Evolutionary conservation across 2,113 vertebrate species (phyloP).

Genomic region (Nyctereutes procyonoides): DNA sequence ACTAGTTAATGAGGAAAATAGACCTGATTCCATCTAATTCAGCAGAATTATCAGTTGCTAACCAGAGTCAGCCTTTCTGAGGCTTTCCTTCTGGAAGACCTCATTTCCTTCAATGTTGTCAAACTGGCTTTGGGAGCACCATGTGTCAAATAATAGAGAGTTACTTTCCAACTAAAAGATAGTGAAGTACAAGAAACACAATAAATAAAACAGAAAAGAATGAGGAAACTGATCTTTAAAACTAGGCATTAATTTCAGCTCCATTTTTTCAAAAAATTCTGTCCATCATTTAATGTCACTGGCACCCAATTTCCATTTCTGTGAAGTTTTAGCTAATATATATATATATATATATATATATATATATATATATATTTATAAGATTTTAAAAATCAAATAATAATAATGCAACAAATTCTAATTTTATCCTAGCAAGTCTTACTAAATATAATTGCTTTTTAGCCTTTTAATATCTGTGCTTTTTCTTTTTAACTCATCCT

Average conservation of each 20-base stretch:
- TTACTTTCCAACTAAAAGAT: background rate
- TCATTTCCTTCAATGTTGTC: background rate
- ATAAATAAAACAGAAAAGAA: background rate
- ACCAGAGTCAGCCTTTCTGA: background rate
- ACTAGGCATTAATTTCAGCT: background rate
- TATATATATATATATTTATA: background rate
- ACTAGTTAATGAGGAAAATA: background rate
- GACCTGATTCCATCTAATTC: background rate
- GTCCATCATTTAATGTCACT: background rate
- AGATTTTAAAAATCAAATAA: background rate
- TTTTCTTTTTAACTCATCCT: background rate
- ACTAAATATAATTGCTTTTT: background rate
- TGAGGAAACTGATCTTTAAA: background rate
- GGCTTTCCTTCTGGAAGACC: background rate
- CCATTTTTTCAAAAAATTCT: background rate
- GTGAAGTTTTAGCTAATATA: background rate
- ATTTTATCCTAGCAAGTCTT: background rate
- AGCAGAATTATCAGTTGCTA: background rate
- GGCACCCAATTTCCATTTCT: background rate
- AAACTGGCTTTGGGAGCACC: background rate
- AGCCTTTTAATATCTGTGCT: background rate
- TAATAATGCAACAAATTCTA: background rate
- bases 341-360: background rate
- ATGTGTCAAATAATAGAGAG: background rate
- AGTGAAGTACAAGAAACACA: background rate